Evolutionary conservation across 1,140 invertebrate genomes (phyloP), one percentile per base, ranked within the genome.

Genomic region (Lordiphosa mommai): DNA sequence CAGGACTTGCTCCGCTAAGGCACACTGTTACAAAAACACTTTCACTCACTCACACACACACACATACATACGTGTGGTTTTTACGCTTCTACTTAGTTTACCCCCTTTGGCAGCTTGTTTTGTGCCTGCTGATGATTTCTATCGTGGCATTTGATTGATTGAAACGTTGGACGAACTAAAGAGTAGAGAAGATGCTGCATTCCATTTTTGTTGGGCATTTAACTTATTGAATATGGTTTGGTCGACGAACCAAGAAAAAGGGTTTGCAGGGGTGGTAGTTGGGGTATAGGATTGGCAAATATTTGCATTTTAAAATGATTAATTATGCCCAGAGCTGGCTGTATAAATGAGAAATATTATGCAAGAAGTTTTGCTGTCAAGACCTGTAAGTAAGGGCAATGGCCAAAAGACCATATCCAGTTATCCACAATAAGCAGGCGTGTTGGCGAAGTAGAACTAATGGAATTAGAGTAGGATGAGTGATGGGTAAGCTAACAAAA

Each of bases 111-210:
- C 23, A 27, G 51, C 10, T 30, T 43, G 7, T 30, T 34, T n/a
- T 49, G 8, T 46, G 34, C 66, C 17, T 72, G 55, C 23, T 68
- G 61, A 67, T 79, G 68, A 72, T 73, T 73, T 72, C 74, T 72
- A 61, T 63, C 68, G 43, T 64, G 69, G 74, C 69, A 79, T 57
- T 79, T 80, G 73, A 79, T 79, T 79, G 73, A 79, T 79, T 80
- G 73, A 79, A 79, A 58, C 50, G 56, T 61, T 53, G 12, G 16
- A 30, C 32, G 16, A 17, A 33, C 27, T 44, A 12, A 17, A 9
- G 23, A 50, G 41, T 9, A 13, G 29, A 5, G 10, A 23, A 53
- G 40, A 27, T 46, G 23, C 29, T 16, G 37, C 50, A 23, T 38
- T 33, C 13, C 50, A n/a, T 66, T 65, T 40, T 63, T 50, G 36